Percentiles rank a stretch among this genome's conserved stretches.
Evolutionary conservation across 2,113 vertebrate species (phyloP).

Genomic region (Cercopithecus mona): DNA sequence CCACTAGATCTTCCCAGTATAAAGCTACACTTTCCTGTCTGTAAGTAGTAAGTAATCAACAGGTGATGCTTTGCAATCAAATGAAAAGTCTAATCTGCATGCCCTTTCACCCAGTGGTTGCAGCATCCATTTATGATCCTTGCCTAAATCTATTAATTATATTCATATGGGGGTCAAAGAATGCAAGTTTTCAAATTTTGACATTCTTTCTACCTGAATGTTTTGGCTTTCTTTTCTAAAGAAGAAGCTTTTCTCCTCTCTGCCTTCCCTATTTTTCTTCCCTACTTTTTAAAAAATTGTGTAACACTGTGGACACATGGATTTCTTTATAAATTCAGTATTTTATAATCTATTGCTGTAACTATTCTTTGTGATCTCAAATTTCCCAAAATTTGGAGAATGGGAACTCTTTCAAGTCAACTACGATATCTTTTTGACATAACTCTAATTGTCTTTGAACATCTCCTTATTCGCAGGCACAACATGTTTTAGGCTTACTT

Average conservation of each 20-base stretch:
- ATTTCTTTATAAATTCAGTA: not conserved
- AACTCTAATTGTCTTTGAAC: not conserved
- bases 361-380: not conserved
- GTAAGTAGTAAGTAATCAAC: not conserved
- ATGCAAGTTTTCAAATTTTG: not conserved
- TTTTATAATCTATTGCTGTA: not conserved
- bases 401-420: not conserved
- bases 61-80: not conserved
- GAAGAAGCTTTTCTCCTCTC: not conserved
- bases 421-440: not conserved
- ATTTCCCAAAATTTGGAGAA: not conserved
- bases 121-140: not conserved
- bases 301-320: not conserved
- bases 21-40: not conserved
- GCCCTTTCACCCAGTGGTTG: not conserved
- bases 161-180: not conserved
- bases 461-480: not conserved
- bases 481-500: not conserved
- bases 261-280: not conserved
- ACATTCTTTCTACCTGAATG: not conserved
- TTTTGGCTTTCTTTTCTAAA: not conserved
- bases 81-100: too few relatives aligned
- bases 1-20: not conserved
- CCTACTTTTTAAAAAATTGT: too few relatives aligned
- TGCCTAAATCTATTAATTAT: not conserved